phyloP scores from a whole-genome alignment of 2,797 vertebrate genomes.

The Cirrhinus molitorella region DNA sequence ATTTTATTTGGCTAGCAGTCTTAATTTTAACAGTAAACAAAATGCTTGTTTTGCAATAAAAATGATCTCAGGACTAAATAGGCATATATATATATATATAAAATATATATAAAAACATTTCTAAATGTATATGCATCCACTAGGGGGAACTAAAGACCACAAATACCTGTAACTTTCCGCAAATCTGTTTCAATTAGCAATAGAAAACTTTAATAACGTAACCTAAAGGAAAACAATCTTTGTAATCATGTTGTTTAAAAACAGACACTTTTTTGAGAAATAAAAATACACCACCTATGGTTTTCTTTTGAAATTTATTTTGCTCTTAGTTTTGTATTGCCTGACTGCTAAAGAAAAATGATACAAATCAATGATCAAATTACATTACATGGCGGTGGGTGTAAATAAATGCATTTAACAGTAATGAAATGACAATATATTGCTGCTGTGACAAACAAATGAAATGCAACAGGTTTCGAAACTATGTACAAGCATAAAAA shows the following conservation, averaged over 20 bases:
- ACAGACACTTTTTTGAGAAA: not conserved
- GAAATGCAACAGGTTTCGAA: constrained; percentile 46
- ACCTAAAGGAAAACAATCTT: not conserved
- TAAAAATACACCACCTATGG: not conserved
- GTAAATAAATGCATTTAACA: constrained; percentile 47
- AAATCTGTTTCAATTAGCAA: not conserved
- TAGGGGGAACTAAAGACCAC: constrained; percentile 32
- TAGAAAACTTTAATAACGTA: not conserved
- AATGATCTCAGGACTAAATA: not conserved
- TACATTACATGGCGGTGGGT: constrained; percentile 45
- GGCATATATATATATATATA: not conserved
- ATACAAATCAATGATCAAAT: constrained; percentile 39
- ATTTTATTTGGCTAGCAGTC: not conserved
- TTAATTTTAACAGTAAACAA: not conserved
- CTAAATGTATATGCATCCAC: not conserved
- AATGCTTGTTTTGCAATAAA: no score
- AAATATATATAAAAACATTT: not conserved
- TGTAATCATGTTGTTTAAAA: not conserved
- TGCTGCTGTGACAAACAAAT: constrained; percentile 7
- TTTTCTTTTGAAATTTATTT: constrained; percentile 23
- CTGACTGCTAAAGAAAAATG: not conserved
- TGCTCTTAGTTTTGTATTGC: constrained; percentile 22
- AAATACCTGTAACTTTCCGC: not conserved
- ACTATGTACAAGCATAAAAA: constrained; percentile 75
- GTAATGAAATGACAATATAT: constrained; percentile 23